A percentile compares a stretch with the other conserved stretches of the same genome.
These are phyloP conservation scores for Phoxinus dragarum DNA, from an alignment of 2,797 vertebrate species.

Conservation along the genomic window DNA sequence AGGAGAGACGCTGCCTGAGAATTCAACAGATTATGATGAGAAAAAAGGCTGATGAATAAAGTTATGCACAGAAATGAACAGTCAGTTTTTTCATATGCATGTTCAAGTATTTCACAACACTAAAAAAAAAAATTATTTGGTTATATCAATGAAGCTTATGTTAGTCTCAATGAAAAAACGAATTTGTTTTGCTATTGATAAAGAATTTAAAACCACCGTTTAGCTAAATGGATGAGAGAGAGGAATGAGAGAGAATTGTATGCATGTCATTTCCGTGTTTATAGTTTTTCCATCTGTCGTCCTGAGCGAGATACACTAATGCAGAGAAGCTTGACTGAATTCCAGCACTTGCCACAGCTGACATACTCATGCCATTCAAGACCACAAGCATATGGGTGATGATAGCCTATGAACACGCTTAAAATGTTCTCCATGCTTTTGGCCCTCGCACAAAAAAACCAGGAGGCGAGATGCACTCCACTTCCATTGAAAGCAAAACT, in stretches of 20 bases:
- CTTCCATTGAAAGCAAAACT: conserved; percentile 36
- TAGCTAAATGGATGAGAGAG: background rate
- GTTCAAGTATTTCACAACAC: background rate
- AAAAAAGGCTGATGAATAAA: conserved; percentile 53
- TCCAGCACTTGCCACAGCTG: conserved; percentile 45
- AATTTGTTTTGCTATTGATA: background rate
- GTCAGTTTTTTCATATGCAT: background rate
- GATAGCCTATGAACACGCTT: conserved; percentile 47
- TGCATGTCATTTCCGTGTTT: background rate
- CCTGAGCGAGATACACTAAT: conserved; percentile 22
- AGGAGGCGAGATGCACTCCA: conserved; percentile 35
- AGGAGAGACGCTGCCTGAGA: conserved; percentile 36
- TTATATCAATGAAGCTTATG: background rate
- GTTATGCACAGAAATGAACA: conserved; percentile 13
- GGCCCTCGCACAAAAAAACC: conserved; percentile 28
- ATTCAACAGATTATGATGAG: conserved; percentile 46
- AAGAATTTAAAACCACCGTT: background rate
- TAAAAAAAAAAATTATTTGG: background rate
- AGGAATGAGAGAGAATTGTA: conserved; percentile 6
- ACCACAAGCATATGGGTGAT: conserved; percentile 50
- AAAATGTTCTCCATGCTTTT: conserved; percentile 51
- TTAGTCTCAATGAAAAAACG: background rate
- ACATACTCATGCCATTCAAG: conserved; percentile 45
- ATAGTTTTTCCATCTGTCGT: conserved; percentile 39
- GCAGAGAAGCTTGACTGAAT: conserved; percentile 37